Evolutionary conservation across 2,113 vertebrate genomes (phyloP).

Genomic region (Varanus salvator): DNA sequence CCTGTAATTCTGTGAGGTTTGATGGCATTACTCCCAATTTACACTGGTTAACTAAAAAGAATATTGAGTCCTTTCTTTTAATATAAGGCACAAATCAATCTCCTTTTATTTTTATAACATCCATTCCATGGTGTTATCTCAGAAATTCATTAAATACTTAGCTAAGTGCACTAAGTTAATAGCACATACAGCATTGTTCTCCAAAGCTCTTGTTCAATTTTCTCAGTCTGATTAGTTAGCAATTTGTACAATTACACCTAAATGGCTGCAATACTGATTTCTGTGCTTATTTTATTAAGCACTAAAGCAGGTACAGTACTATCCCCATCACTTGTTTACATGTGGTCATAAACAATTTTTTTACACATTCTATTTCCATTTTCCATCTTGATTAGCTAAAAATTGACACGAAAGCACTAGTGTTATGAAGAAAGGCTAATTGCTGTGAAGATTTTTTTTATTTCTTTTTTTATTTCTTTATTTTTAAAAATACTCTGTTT

Average conservation of each 20-base stretch:
- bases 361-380: slow-evolving; percentile 68
- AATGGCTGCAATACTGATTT: slow-evolving; percentile 71
- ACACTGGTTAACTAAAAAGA: slow-evolving; percentile 20
- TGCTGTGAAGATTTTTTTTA: slow-evolving; percentile 54
- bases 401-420: slow-evolving; percentile 67
- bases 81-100: not conserved
- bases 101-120: not conserved
- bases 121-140: slow-evolving; percentile 11
- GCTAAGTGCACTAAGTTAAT: slow-evolving; percentile 57
- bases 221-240: slow-evolving; percentile 70
- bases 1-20: slow-evolving; percentile 29
- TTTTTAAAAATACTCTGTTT: slow-evolving; percentile 50
- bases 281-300: slow-evolving; percentile 70
- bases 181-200: slow-evolving; percentile 63
- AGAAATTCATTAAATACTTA: slow-evolving; percentile 52
- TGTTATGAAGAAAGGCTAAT: slow-evolving; percentile 75
- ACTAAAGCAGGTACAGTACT: slow-evolving; percentile 67
- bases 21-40: slow-evolving; percentile 43
- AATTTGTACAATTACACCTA: slow-evolving; percentile 76
- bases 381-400: slow-evolving; percentile 74
- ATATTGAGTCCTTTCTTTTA: slow-evolving; percentile 11
- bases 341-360: slow-evolving; percentile 72
- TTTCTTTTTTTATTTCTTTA: slow-evolving; percentile 5
- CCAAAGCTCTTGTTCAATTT: slow-evolving; percentile 59
- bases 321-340: slow-evolving; percentile 61